Base-by-base conservation (phyloP, 23 tunicate genomes). In the Ciona savignyi region DNA sequence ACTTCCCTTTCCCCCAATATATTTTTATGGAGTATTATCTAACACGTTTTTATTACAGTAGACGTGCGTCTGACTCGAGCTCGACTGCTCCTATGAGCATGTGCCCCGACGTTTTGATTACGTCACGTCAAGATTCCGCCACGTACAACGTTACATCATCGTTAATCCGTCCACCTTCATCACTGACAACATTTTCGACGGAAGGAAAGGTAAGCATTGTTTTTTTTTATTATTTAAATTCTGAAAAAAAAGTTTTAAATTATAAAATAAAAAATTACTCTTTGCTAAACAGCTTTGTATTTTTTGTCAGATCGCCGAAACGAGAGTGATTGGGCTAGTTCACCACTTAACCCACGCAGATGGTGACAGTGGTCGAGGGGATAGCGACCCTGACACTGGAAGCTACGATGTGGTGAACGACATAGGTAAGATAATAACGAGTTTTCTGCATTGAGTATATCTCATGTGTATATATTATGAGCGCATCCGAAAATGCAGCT, bases 341-440 rank as follows among this genome's bases (percentile, higher is more conserved):
- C 51, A 65, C 3, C 85, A 63, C 1, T 11, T 70, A 2, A 24
- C 87, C 1, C 82, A 76, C 30, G 23, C 23, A 35, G 89, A 76
- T 51, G 66, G 56, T 9, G 89, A 89, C 65, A 89, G 96, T 49
- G 96, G 96, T 1, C 67, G 85, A 23, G 96, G 96, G 0, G 96
- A 89, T 48, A 89, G 96, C 42, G 89, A 83, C 27, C 80, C 88
- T 3, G 96, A 89, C 74, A 67, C 67, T 31, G 73, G 81, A 42
- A 84, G 82, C 60, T 74, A 63, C 72, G 25, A 30, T 26, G 70
- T 64, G 25, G 67, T 63, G 35, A 51, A 75, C 24, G 77, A 72
- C 20, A 31, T 34, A 67, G 70, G 80, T 74, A 60, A 30, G 27
- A 4, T n/a, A 63, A n/a, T n/a, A n/a, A n/a, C n/a, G n/a, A n/a